These are phyloP conservation scores for Cotesia chilonis DNA, from an alignment of 1,140 invertebrate species.

Conservation along the genomic window DNA sequence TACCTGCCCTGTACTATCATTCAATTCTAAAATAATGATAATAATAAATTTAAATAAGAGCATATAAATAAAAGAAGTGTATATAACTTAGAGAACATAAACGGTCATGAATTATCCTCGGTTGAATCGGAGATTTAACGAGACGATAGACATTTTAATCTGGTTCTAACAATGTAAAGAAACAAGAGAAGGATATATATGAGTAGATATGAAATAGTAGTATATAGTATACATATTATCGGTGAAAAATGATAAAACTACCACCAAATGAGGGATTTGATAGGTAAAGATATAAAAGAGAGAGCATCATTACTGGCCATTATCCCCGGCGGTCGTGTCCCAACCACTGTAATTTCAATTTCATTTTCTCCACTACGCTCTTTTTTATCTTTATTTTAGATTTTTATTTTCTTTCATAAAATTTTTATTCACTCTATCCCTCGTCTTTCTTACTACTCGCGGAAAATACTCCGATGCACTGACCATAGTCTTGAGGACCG, in stretches of 20 bases:
- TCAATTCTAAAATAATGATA: too few species aligned
- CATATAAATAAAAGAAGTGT: too few species aligned
- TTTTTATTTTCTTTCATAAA: conserved; percentile 42
- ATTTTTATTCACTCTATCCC: conserved; percentile 16
- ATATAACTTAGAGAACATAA: too few species aligned
- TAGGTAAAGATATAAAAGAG: conserved; percentile 32
- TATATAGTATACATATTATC: background rate
- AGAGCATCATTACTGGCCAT: conserved; percentile 51
- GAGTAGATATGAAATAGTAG: conserved; percentile 3
- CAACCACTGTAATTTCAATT: conserved; percentile 61
- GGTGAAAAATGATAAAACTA: conserved; percentile 21
- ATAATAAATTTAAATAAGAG: too few species aligned
- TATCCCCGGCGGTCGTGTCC: conserved; percentile 45
- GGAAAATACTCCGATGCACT: conserved; percentile 51
- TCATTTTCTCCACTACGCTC: conserved; percentile 51
- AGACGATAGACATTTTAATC: conserved; percentile 17
- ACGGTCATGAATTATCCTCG: too few species aligned
- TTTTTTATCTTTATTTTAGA: too few species aligned
- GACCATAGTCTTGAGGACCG: conserved; percentile 1
- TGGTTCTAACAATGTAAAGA: background rate
- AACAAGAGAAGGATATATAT: too few species aligned
- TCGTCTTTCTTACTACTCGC: conserved; percentile 34
- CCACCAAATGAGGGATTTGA: conserved; percentile 14
- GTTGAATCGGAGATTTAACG: background rate
- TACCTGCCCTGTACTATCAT: too few species aligned